These are phyloP conservation scores for Ditula angustiorana DNA, from an alignment of 2,888 invertebrate species.

Conservation along the genomic window DNA sequence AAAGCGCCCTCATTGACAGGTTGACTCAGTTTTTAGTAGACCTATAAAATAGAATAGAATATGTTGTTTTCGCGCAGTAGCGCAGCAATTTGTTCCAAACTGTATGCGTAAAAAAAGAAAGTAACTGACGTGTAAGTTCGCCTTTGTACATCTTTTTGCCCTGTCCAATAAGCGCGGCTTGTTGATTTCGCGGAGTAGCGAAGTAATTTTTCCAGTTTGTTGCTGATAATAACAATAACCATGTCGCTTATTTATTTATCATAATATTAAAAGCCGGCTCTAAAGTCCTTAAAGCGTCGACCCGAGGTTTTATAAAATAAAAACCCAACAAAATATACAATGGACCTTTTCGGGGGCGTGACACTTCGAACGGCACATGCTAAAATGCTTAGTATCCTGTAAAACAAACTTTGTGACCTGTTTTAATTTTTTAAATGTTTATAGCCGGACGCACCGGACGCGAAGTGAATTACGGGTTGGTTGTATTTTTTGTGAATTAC, in stretches of 20 bases:
- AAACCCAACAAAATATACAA: constrained; percentile 9
- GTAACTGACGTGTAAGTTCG: no score
- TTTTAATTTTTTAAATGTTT: constrained; percentile 28
- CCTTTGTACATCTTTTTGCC: no score
- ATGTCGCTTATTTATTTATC: background rate
- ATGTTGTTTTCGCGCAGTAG: no score
- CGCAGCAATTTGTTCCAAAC: no score
- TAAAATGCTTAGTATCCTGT: constrained; percentile 26
- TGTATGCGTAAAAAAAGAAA: no score
- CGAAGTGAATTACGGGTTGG: constrained; percentile 9
- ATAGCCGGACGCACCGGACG: constrained; percentile 18
- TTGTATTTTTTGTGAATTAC: constrained; percentile 19
- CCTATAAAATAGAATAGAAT: no score
- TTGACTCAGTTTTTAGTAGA: no score
- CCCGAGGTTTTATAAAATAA: constrained; percentile 4
- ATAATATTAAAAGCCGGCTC: background rate
- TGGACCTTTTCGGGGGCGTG: constrained; percentile 7
- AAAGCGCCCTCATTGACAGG: no score
- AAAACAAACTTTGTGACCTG: constrained; percentile 13
- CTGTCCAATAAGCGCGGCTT: no score
- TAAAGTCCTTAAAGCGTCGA: background rate
- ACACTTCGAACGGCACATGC: constrained; percentile 17
- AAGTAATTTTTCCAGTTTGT: no score
- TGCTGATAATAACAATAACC: no score
- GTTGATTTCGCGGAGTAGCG: no score